These are phyloP conservation scores for Silurus glanis DNA, from an alignment of 2,113 vertebrate genomes.

Conservation along the genomic window DNA sequence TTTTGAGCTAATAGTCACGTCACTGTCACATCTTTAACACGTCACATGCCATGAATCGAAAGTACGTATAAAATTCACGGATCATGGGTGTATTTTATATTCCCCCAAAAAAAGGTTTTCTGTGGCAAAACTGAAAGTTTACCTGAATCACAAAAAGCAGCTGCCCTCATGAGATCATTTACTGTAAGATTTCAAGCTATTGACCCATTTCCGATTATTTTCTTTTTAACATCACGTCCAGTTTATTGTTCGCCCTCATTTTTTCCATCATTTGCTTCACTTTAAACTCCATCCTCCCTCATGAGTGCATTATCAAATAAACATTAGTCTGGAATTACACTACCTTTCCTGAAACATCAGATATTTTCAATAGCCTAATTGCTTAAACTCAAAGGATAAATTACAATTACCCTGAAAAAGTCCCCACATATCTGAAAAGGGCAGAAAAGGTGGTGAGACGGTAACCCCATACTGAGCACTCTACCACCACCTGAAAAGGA, in stretches of 20 bases:
- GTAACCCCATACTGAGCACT: background rate
- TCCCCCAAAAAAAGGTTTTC: background rate
- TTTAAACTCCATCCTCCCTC: background rate
- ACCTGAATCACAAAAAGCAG: too few relatives aligned
- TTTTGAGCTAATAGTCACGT: background rate
- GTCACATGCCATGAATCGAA: background rate
- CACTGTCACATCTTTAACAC: background rate
- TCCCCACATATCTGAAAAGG: background rate
- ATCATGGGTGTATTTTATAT: background rate
- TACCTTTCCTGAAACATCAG: background rate
- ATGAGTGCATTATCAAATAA: background rate
- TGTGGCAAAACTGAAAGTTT: background rate
- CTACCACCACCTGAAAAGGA: background rate
- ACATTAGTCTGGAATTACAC: background rate
- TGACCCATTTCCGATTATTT: background rate
- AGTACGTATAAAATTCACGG: background rate
- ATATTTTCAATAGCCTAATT: background rate
- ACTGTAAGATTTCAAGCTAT: background rate
- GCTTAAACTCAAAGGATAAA: background rate
- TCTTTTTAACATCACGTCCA: background rate
- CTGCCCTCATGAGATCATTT: too few relatives aligned
- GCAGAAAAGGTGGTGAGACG: slow-evolving; percentile 14
- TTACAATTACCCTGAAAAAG: background rate
- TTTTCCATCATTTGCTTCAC: background rate
- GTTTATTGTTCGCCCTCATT: background rate